Evolutionary conservation across 2,888 invertebrate species (phyloP).

Genomic region (Agonopterix subpropinquella): DNA sequence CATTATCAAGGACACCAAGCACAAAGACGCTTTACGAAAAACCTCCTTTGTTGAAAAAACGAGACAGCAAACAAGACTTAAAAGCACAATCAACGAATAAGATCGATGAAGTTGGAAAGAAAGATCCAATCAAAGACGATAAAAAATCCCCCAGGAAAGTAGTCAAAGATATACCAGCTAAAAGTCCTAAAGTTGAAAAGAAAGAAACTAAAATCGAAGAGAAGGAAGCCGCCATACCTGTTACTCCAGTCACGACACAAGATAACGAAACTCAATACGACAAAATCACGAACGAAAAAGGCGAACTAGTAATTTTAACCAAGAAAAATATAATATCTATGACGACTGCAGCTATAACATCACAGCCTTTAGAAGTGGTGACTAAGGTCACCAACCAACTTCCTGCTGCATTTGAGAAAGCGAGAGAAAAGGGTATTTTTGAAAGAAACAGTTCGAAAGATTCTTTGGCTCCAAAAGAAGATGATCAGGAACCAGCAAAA

Average conservation of each 20-base stretch:
- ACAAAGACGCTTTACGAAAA: conserved; percentile 57
- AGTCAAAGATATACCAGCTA: conserved; percentile 6
- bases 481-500: conserved; percentile 21
- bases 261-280: conserved; percentile 70
- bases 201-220: conserved; percentile 19
- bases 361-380: conserved; percentile 72
- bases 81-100: conserved; percentile 47
- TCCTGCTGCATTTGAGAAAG: conserved; percentile 64
- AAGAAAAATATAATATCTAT: conserved; percentile 72
- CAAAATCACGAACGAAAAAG: conserved; percentile 54
- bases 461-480: conserved; percentile 54
- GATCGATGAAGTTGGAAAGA: conserved; percentile 44
- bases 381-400: conserved; percentile 73
- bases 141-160: conserved; percentile 10
- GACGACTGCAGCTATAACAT: conserved; percentile 76
- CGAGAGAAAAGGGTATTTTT: conserved; percentile 65
- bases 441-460: conserved; percentile 66
- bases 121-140: conserved; percentile 19
- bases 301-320: conserved; percentile 60
- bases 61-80: conserved; percentile 48
- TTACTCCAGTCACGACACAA: conserved; percentile 47
- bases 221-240: conserved; percentile 31
- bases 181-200: conserved; percentile 12
- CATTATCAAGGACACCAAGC: conserved; percentile 53
- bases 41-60: conserved; percentile 48